Evolutionary conservation across 2,113 vertebrate species (phyloP).

Genomic region (Elephantulus edwardii): DNA sequence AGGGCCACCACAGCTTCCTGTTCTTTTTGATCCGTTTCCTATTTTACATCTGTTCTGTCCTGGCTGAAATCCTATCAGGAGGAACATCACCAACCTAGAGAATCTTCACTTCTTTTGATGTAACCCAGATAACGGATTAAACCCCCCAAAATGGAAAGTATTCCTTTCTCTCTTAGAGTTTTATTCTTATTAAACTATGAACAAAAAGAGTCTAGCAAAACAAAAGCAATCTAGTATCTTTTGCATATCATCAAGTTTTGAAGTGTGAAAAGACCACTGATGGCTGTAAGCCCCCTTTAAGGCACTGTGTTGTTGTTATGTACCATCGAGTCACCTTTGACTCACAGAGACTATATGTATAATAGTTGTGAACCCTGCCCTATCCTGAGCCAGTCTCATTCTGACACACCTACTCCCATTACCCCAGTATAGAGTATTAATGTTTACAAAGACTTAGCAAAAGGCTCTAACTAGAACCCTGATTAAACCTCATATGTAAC

Average conservation of each 20-base stretch:
- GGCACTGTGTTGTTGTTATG: too few relatives aligned
- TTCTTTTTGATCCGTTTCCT: too few relatives aligned
- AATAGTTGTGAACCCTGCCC: too few relatives aligned
- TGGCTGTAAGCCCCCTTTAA: not conserved
- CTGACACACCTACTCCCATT: too few relatives aligned
- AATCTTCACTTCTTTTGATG: conserved; percentile 4
- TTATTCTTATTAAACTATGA: conserved; percentile 34
- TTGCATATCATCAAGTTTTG: conserved; percentile 34
- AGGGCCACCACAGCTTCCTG: too few relatives aligned
- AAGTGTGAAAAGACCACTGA: not conserved
- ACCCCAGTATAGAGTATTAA: not conserved
- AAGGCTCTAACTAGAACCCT: not conserved
- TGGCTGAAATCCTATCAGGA: not conserved
- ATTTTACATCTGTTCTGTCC: conserved; percentile 1
- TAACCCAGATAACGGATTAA: not conserved
- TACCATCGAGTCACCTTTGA: too few relatives aligned
- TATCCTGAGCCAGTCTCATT: too few relatives aligned
- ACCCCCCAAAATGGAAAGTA: not conserved
- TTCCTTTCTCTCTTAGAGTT: conserved; percentile 42
- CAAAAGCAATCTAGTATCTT: not conserved
- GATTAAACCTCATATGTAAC: not conserved
- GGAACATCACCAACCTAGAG: not conserved
- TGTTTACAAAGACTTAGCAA: conserved; percentile 23
- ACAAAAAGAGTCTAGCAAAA: conserved; percentile 14
- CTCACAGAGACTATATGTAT: too few relatives aligned